phyloP scores from a whole-genome alignment of 2,888 invertebrate genomes.

The Spialia ferax region DNA sequence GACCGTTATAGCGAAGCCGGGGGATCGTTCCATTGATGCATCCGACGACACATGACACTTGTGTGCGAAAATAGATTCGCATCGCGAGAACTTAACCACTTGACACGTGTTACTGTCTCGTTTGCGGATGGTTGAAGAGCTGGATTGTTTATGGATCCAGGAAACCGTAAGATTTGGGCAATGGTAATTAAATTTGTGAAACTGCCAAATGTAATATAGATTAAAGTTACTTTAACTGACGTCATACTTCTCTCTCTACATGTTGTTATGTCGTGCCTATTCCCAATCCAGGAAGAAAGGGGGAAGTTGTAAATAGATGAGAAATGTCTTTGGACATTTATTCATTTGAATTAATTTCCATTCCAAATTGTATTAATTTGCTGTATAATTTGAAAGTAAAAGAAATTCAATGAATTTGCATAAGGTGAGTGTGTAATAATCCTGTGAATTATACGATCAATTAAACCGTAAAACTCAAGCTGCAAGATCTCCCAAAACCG shows the following conservation, averaged over 20 bases:
- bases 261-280: no score
- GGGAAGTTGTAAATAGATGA: no score
- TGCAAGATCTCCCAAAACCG: constrained; percentile 8
- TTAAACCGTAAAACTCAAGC: background rate
- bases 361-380: background rate
- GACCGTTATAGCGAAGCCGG: constrained; percentile 21
- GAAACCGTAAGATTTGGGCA: no score
- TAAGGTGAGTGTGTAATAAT: background rate
- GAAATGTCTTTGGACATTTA: no score
- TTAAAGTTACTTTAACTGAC: no score
- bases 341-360: no score
- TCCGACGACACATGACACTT: constrained; percentile 31
- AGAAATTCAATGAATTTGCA: background rate
- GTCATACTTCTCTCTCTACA: no score
- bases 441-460: background rate
- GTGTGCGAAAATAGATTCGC: constrained; percentile 36
- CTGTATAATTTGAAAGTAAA: background rate
- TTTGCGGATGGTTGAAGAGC: constrained; percentile 7
- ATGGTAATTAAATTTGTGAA: no score
- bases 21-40: constrained; percentile 38
- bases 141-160: no score
- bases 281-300: no score
- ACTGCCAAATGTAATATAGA: no score
- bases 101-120: constrained; percentile 25
- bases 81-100: constrained; percentile 29